Evolutionary conservation across 2,113 vertebrate genomes (phyloP), one percentile per base, ranked within the genome.

Genomic region (Jaculus jaculus): DNA sequence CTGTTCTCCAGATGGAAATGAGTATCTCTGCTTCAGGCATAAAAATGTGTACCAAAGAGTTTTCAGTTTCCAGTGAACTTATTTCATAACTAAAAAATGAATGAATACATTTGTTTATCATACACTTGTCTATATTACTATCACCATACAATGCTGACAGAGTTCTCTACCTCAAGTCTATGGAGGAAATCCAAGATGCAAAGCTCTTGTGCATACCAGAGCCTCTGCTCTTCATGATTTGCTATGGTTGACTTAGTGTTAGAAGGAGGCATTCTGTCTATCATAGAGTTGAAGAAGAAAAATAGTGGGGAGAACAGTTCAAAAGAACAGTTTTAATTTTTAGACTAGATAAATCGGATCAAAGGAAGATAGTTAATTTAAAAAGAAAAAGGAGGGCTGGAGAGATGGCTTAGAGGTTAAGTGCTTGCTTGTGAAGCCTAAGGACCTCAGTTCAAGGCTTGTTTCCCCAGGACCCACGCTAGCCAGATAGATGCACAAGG

Each of bases 51-150:
- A 54, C 28, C 37, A n/a, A n/a, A 78, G 7, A 74, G 7, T 5
- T 87, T 11, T 60, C 83, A 81, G 9, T 84, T 15, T 60, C 32
- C 26, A 72, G 5, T 87, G n/a, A 16, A 54, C 8, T 85, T 86
- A 73, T 61, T 82, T 80, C 47, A 92, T 10, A 94, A 84, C 51
- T 21, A 91, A 69, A 77, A 83, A 47, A 51, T 60, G 88, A 86
- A 63, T 17, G 21, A 65, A 32, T 74, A 8, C 58, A 69, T 68
- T 18, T 85, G 23, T 18, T 85, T 91, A 82, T 60, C 23, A 73
- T 42, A 65, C 16, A 30, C 1, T 42, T 75, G n/a, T 37, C 28
- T 84, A 84, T 75, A 71, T 60, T 34, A 79, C 63, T 85, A 65
- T 78, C 90, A 77, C 34, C 58, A 61, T 18, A 42, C 6, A 54